These are phyloP conservation scores for Drosophila mayaguana DNA, from an alignment of 2,888 invertebrate genomes.

Conservation along the genomic window DNA sequence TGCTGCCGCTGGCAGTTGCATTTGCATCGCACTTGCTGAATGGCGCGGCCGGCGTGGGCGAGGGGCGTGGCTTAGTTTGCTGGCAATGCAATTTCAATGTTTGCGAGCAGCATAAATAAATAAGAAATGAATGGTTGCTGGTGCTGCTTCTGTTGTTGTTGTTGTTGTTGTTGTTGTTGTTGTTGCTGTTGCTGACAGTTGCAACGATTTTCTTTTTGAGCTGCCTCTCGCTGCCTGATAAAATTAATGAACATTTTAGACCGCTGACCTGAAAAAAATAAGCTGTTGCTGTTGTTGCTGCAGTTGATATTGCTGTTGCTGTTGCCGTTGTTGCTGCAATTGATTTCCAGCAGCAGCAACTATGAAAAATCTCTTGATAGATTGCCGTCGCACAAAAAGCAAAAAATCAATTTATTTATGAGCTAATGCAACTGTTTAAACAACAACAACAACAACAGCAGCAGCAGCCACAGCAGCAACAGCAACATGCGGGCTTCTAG, in stretches of 20 bases:
- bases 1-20: slow-evolving; percentile 44
- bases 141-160: slow-evolving; percentile 10
- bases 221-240: slow-evolving; percentile 47
- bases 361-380: slow-evolving; percentile 33
- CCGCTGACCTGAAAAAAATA: slow-evolving; percentile 60
- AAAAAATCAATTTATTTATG: slow-evolving; percentile 67
- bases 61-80: slow-evolving; percentile 12
- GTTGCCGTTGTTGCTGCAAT: slow-evolving; percentile 35
- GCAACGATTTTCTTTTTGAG: slow-evolving; percentile 64
- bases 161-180: slow-evolving; percentile 6
- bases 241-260: slow-evolving; percentile 74
- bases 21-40: slow-evolving; percentile 45
- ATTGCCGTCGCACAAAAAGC: slow-evolving; percentile 38
- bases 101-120: slow-evolving; percentile 64
- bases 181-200: slow-evolving; percentile 57
- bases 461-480: neutral
- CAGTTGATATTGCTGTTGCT: neutral
- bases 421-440: slow-evolving; percentile 27
- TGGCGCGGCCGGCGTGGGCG: neutral
- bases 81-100: slow-evolving; percentile 66
- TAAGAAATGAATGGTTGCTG: slow-evolving; percentile 37
- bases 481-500: slow-evolving; percentile 21
- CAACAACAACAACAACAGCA: slow-evolving; percentile 12
- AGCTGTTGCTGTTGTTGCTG: neutral
- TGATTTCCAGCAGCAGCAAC: slow-evolving; percentile 40